Base-by-base conservation (phyloP, 2,888 invertebrate species). In the Pantelozetes paolii region DNA sequence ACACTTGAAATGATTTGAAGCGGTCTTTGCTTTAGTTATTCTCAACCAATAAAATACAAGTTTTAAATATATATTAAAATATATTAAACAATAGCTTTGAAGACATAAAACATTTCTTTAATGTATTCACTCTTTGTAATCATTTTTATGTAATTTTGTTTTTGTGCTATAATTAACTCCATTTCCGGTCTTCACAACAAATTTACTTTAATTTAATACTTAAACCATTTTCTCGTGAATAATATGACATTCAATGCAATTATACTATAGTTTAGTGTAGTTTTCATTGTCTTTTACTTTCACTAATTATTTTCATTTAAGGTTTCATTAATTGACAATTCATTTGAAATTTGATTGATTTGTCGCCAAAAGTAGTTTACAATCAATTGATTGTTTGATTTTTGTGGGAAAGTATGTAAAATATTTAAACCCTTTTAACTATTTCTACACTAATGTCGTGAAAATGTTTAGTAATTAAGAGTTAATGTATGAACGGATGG, bases 171-270 rank as follows among this genome's bases (percentile, higher is more conserved):
- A 64, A 64, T 64, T 64, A 40, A 36, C 30, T 5, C n/a, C 64
- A 64, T 64, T 36, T 64, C 64, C 64, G 64, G 64, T 64, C 13
- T 64, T 40, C 20, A 32, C n/a, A 32, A 32, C 36, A 32, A 36
- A 64, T 64, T 64, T 40, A 40, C 36, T 64, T 40, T 28, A 64
- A 64, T 40, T 64, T 64, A 64, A n/a, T 36, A n/a, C 13, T 62
- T 9, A n/a, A 30, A 28, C 11, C 20, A 62, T n/a, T 30, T 62
- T 32, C 3, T 23, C 11, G 3, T 15, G 1, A 59, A 59, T 6
- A 6, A 30, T 6, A 28, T 28, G 32, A 30, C 59, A 59, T 11
- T 59, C 59, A 30, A 9, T 59, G 23, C 18, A 45, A 45, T 45
- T 18, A 45, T 36, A 36, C 6, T 36, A 36, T 11, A 36, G 6